Conservation (phyloP, 1,140 invertebrate genomes). For the Listronotus oregonensis region DNA sequence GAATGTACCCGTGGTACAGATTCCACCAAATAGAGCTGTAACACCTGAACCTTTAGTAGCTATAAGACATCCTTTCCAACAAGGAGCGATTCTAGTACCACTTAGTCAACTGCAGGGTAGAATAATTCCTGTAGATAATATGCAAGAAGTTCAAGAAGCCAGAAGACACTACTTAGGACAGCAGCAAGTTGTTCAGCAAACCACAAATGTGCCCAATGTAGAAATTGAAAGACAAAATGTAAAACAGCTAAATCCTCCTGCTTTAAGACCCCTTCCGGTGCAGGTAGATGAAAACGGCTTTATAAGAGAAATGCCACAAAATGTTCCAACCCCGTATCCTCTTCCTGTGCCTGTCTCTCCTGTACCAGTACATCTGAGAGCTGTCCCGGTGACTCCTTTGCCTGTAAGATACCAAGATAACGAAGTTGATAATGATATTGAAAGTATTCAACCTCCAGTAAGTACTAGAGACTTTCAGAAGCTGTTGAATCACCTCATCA, state of each 20-base stretch:
- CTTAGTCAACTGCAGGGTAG: slow-evolving; percentile 57
- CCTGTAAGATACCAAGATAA: slow-evolving; percentile 38
- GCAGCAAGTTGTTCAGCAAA: slow-evolving; percentile 11
- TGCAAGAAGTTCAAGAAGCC: slow-evolving; percentile 33
- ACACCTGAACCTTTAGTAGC: slow-evolving; percentile 53
- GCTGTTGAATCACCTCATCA: slow-evolving; percentile 62
- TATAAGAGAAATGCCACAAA: slow-evolving; percentile 46
- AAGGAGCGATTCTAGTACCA: slow-evolving; percentile 55
- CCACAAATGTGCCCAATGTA: slow-evolving; percentile 42
- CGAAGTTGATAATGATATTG: slow-evolving; percentile 45
- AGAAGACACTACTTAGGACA: slow-evolving; percentile 39
- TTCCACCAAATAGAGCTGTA: slow-evolving; percentile 43
- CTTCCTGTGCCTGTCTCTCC: slow-evolving; percentile 52
- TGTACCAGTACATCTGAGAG: slow-evolving; percentile 21
- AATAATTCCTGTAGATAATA: slow-evolving; percentile 38
- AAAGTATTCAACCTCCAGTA: slow-evolving; percentile 57
- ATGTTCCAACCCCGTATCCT: slow-evolving; percentile 46
- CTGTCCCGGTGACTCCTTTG: slow-evolving; percentile 48
- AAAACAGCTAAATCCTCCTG: slow-evolving; percentile 31
- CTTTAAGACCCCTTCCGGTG: slow-evolving; percentile 49
- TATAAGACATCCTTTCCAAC: slow-evolving; percentile 59
- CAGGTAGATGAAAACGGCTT: slow-evolving; percentile 53
- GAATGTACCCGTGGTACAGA: slow-evolving; percentile 49
- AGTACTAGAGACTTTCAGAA: slow-evolving; percentile 64
- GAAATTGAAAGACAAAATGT: slow-evolving; percentile 51